Evolutionary conservation across 2,888 invertebrate genomes (phyloP).

Genomic region (Dryococelus australis): DNA sequence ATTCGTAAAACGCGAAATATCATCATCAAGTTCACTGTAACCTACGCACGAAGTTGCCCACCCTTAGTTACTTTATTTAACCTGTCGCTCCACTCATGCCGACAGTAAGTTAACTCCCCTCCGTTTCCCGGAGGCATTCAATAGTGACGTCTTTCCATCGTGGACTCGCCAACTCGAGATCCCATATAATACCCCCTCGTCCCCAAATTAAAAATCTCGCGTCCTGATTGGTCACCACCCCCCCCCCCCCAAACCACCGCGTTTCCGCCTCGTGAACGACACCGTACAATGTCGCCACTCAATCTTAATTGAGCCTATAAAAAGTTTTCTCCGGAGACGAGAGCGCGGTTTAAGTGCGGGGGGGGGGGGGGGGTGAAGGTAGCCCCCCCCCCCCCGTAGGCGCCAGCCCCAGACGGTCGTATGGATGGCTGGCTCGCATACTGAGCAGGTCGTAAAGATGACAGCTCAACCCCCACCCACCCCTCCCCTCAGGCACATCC

Average conservation of each 20-base stretch:
- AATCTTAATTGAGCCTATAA: conserved; percentile 34
- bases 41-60: too few relatives aligned
- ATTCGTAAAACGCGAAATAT: too few relatives aligned
- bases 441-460: conserved; percentile 25
- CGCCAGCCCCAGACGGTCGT: not conserved
- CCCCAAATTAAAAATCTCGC: conserved; percentile 34
- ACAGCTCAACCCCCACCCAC: not conserved
- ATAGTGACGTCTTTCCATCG: too few relatives aligned
- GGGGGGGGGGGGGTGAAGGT: too few relatives aligned
- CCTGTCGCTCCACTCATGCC: too few relatives aligned
- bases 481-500: not conserved
- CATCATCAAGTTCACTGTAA: too few relatives aligned
- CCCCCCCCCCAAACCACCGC: too few relatives aligned
- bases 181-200: conserved; percentile 16
- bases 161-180: not conserved
- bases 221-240: conserved; percentile 16
- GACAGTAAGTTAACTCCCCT: too few relatives aligned
- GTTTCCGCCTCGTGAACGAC: not conserved
- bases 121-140: too few relatives aligned
- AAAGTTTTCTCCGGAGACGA: conserved; percentile 20
- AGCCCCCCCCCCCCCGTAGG: not conserved
- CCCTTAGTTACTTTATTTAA: too few relatives aligned
- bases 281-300: conserved; percentile 30
- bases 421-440: conserved; percentile 20
- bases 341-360: not conserved